Evolutionary conservation across 2,888 invertebrate species (phyloP).

Genomic region (Diabrotica balteata): DNA sequence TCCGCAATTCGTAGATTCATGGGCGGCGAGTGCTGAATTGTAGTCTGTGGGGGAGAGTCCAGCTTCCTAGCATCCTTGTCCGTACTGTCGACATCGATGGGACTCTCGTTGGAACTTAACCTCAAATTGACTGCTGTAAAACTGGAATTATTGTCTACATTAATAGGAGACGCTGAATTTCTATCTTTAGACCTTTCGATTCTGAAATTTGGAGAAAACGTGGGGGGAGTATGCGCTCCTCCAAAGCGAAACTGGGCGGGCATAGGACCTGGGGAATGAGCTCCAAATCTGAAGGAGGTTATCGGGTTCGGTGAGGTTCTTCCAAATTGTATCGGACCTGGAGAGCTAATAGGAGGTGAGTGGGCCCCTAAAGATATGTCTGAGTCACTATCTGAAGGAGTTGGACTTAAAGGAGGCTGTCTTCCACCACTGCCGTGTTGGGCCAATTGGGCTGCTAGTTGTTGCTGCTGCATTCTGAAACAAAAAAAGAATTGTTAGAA

Average conservation of each 20-base stretch:
- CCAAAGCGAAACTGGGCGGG: conserved; percentile 59
- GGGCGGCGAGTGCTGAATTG: conserved; percentile 53
- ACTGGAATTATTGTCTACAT: conserved; percentile 46
- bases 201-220: conserved; percentile 50
- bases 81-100: conserved; percentile 53
- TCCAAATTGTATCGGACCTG: conserved; percentile 54
- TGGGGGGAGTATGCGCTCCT: conserved; percentile 50
- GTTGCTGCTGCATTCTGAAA: conserved; percentile 61
- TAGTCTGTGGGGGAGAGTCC: conserved; percentile 46
- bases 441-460: conserved; percentile 58
- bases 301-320: conserved; percentile 53
- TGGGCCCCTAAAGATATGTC: conserved; percentile 61
- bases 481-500: conserved; percentile 22
- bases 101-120: conserved; percentile 49
- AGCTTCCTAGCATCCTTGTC: conserved; percentile 50
- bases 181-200: conserved; percentile 44
- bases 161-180: conserved; percentile 50
- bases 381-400: conserved; percentile 60
- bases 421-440: conserved; percentile 51
- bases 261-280: conserved; percentile 61
- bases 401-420: conserved; percentile 56
- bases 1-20: conserved; percentile 56
- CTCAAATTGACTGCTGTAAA: conserved; percentile 47
- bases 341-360: conserved; percentile 57
- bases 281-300: conserved; percentile 58